Base-by-base conservation (phyloP, 2,113 vertebrate genomes). In the Microcebus tavaratra region DNA sequence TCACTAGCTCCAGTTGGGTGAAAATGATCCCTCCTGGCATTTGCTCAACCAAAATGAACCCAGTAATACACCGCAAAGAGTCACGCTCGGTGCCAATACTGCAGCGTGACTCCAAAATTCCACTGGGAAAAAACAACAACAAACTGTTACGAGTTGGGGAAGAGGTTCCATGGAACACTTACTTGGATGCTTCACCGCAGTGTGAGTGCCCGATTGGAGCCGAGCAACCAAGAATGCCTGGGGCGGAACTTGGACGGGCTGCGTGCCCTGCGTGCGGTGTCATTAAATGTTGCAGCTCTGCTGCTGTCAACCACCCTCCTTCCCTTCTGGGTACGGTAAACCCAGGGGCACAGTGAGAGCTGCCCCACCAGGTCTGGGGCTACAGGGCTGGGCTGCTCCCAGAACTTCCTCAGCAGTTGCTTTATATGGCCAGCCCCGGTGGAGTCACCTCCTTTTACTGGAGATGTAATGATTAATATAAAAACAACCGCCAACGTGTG, bases 31-130 rank as follows among this genome's bases (percentile, higher is more conserved):
- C 39, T 39, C 57, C 72, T 65, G 48, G 85, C 25, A n/a, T 50
- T 20, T 45, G 78, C 68, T 92, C 82, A 84, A 61, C 67, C 45
- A 72, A 90, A 96, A 82, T 0, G 7, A 95, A 92, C 57, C n/a
- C 23, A 68, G 48, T 0, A 14, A 73, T 39, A 70, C 65, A 88
- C 4, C 39, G 59, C 8, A 80, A 80, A 90, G 36, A 31, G 27
- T 20, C 10, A 2, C 0, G 23, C 10, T 53, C 25, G 0, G 57
- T 5, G 50, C 23, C 73, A 48, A 34, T 6, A 39, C 2, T 23
- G 29, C 55, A 72, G 57, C 0, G 0, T 0, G 1, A 65, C 50
- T 95, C 79, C 63, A 68, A 85, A 91, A 90, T 70, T 59, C 53
- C 61, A n/a, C 53, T 21, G 5, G 29, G 3, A 13, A 78, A 50